A percentile compares a stretch with the other conserved stretches of the same genome.
Evolutionary conservation across 2,888 invertebrate species (phyloP).

Genomic region (Cylindroiulus punctatus): DNA sequence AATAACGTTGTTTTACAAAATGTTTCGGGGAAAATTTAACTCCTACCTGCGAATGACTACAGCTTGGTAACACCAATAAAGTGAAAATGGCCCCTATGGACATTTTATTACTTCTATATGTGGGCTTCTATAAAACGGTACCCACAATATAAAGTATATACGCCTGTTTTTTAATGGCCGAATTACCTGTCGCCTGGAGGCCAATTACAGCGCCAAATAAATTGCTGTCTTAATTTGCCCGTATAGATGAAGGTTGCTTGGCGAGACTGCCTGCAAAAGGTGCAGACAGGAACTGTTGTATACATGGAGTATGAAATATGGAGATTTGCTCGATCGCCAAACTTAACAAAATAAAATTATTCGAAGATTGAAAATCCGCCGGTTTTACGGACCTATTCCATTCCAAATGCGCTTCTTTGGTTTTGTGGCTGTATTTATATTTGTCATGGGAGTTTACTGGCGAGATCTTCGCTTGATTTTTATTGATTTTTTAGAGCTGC

Average conservation of each 20-base stretch:
- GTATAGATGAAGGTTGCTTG: no score
- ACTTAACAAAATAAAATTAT: constrained; percentile 6
- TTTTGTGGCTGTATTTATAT: constrained; percentile 32
- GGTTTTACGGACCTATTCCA: constrained; percentile 7
- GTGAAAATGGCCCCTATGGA: not conserved
- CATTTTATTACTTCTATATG: constrained; percentile 8
- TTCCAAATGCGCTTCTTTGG: constrained; percentile 11
- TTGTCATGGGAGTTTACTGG: constrained; percentile 27
- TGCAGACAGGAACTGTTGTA: not conserved
- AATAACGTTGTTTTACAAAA: constrained; percentile 24
- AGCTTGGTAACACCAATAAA: constrained; percentile 20
- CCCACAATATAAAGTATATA: not conserved
- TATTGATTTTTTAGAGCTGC: constrained; percentile 32
- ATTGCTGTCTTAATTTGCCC: constrained; percentile 32
- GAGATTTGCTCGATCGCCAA: not conserved
- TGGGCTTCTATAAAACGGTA: not conserved
- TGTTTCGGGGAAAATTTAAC: not conserved
- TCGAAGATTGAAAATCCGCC: not conserved
- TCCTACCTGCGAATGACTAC: not conserved
- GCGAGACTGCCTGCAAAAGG: no score
- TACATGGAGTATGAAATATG: not conserved
- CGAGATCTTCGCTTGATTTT: constrained; percentile 17
- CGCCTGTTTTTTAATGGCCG: constrained; percentile 20
- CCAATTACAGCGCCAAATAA: constrained; percentile 18
- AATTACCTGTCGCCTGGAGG: constrained; percentile 32